Percentiles rank a stretch among this genome's conserved stretches.
Conservation (phyloP, 2,797 vertebrate genomes). For the Petrocephalus schoutedeni region DNA sequence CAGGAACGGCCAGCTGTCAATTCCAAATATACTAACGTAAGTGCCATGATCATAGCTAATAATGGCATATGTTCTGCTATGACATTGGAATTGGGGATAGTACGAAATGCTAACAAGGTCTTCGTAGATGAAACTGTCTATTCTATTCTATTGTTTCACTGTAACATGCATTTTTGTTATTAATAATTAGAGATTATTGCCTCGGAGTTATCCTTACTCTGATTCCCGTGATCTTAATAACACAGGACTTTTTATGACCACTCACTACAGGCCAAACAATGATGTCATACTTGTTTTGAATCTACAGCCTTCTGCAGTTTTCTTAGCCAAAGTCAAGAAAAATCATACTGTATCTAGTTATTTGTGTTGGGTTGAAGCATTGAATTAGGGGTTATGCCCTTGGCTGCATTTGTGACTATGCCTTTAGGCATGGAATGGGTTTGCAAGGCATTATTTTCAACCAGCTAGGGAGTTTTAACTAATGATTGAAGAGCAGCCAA, state of each 20-base stretch:
- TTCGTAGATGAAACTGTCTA: not conserved
- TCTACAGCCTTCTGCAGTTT: not conserved
- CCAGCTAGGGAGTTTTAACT: not conserved
- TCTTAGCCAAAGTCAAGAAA: not conserved
- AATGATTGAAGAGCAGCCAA: conserved; percentile 17
- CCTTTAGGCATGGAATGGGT: not conserved
- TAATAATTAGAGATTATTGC: not conserved
- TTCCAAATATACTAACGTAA: not conserved
- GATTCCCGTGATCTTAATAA: not conserved
- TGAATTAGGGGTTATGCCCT: not conserved
- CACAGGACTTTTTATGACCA: not conserved
- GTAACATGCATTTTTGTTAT: not conserved
- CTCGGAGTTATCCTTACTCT: not conserved
- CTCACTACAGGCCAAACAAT: not conserved
- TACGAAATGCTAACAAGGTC: not conserved
- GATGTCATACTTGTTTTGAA: not conserved
- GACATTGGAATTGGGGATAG: not conserved
- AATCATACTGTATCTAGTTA: not conserved
- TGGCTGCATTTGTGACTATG: not conserved
- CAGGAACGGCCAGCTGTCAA: not conserved
- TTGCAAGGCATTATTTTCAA: not conserved
- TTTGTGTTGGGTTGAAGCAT: not conserved
- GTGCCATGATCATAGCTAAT: not conserved
- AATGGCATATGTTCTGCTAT: not conserved
- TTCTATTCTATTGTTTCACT: not conserved